Percentiles rank a stretch among this genome's conserved stretches.
These are phyloP conservation scores for Scaptomyza reducta DNA, from an alignment of 2,888 invertebrate species.

Conservation along the genomic window DNA sequence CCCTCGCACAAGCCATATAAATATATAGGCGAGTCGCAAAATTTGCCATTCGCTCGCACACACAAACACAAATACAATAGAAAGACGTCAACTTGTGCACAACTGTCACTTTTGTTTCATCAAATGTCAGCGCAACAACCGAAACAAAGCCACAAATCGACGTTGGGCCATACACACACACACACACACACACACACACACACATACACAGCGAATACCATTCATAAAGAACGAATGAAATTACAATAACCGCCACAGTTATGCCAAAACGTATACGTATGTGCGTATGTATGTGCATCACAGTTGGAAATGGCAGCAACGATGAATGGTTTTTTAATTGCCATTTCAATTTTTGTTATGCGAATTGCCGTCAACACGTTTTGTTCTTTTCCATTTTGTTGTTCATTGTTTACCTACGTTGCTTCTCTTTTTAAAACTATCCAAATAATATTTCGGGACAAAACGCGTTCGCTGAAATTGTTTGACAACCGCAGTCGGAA, in stretches of 20 bases:
- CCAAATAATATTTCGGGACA: slow-evolving; percentile 51
- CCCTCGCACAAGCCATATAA: slow-evolving; percentile 15
- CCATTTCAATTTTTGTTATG: slow-evolving; percentile 78
- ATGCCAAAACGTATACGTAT: slow-evolving; percentile 21
- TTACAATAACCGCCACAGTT: slow-evolving; percentile 66
- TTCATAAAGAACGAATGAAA: slow-evolving; percentile 67
- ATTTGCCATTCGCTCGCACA: slow-evolving; percentile 38
- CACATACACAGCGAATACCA: slow-evolving; percentile 15
- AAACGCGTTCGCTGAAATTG: slow-evolving; percentile 55
- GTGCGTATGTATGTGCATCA: slow-evolving; percentile 14
- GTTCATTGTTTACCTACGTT: slow-evolving; percentile 20
- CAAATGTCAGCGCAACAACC: slow-evolving; percentile 79
- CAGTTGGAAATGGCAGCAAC: slow-evolving; percentile 67
- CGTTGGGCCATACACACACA: slow-evolving; percentile 40
- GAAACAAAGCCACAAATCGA: slow-evolving; percentile 78
- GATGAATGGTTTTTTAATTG: slow-evolving; percentile 78
- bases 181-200: slow-evolving; percentile 12
- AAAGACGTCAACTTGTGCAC: slow-evolving; percentile 75
- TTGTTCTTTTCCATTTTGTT: slow-evolving; percentile 17
- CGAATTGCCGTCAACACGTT: slow-evolving; percentile 47
- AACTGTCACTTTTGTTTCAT: slow-evolving; percentile 80
- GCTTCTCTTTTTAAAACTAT: slow-evolving; percentile 48
- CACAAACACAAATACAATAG: slow-evolving; percentile 59
- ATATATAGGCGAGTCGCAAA: slow-evolving; percentile 43
- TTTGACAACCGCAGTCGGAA: slow-evolving; percentile 75